Evolutionary conservation across 92 coral and sea anemone species (phyloP), one percentile per base, ranked within the genome.

Genomic region (Paramuricea clavata): DNA sequence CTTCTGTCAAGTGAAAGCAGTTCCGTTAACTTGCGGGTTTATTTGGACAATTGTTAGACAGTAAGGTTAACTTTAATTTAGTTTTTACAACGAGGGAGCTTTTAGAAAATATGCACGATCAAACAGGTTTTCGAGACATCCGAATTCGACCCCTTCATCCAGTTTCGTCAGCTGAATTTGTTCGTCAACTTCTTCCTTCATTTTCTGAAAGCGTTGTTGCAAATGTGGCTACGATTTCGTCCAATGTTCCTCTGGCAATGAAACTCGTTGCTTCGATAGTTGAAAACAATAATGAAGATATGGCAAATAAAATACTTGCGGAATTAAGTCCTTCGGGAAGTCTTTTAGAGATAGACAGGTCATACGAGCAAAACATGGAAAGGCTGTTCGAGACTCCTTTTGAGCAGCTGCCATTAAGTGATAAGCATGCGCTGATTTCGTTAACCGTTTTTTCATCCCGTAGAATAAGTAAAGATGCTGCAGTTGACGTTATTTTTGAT

Each of bases 221-320:
- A 1, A 30, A 59, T 61, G 49, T 88, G 3, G 36, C 59, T 0
- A 78, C 60, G 0, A 81, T 59, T 30, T 80, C 87, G 17, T 86
- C 74, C 1, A n/a, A 70, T 43, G 90, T 81, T 33, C 87, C 91
- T 27, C 27, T 87, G 1, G 91, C 91, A 15, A 87, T 87, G 16
- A 72, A 56, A 43, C n/a, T 87, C 11, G 1, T 87, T 27, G 81
- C 87, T 35, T 81, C 82, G 11, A 25, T 61, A 0, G 49, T 87
- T 42, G 42, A 28, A 12, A 42, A 17, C 15, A 32, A 28, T 12
- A 21, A 21, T 43, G 59, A 42, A 7, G 57, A 41, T 0, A n/a
- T 12, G 12, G 30, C 79, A 9, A 42, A 32, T 23, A 21, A 43
- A 44, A 27, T 41, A 62, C 79, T 74, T 15, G 50, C 31, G 5